Conservation (phyloP, 2,888 invertebrate genomes). For the Lasioglossum marginatum region DNA sequence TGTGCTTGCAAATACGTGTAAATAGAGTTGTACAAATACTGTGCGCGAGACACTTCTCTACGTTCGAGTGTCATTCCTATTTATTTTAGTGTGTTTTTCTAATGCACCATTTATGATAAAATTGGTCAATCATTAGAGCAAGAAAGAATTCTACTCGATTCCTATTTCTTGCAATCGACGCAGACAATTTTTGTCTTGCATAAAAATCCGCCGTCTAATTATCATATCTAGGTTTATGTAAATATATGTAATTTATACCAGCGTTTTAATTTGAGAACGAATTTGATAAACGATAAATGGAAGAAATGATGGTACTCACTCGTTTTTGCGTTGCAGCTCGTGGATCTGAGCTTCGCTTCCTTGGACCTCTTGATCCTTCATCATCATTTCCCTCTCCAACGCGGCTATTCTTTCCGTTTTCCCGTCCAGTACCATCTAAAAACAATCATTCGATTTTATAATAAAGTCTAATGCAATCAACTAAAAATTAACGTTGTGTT, state of each 20-base stretch:
- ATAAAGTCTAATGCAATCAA: too few relatives aligned
- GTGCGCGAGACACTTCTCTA: constrained; percentile 10
- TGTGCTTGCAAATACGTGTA: constrained; percentile 33
- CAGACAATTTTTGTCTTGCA: not conserved
- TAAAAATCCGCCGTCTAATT: not conserved
- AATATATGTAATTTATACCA: constrained; percentile 32
- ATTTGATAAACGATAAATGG: not conserved
- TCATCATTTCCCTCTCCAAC: constrained; percentile 88
- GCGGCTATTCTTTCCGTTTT: constrained; percentile 89
- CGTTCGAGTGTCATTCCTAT: constrained; percentile 17
- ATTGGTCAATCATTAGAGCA: not conserved
- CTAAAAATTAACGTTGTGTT: too few relatives aligned
- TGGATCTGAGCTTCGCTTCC: constrained; percentile 77
- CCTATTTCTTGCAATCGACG: not conserved
- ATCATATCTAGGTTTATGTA: constrained; percentile 3
- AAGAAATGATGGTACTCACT: constrained; percentile 76
- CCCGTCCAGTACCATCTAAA: constrained; percentile 88
- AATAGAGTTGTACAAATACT: constrained; percentile 50
- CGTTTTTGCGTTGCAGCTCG: constrained; percentile 79
- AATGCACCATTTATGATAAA: not conserved
- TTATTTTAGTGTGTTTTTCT: constrained; percentile 39
- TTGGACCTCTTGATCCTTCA: constrained; percentile 84
- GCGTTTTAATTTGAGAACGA: not conserved
- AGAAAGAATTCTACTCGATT: not conserved
- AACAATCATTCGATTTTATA: constrained; percentile 51